phyloP scores from a whole-genome alignment of 2,797 vertebrate species.

The Alfaro cultratus region DNA sequence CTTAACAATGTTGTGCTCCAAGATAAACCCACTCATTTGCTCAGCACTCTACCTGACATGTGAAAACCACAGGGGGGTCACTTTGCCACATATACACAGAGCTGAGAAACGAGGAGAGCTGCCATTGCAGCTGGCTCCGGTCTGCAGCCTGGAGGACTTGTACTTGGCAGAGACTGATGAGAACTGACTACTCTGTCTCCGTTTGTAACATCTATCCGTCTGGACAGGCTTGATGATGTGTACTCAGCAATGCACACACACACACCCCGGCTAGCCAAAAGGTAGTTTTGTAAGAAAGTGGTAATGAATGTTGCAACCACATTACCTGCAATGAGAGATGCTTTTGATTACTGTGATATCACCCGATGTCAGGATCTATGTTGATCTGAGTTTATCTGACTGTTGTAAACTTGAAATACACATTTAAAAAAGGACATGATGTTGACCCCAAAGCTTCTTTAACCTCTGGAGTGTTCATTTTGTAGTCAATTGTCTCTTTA shows the following conservation, averaged over 20 bases:
- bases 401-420: constrained; percentile 23
- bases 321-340: constrained; percentile 58
- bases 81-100: constrained; percentile 29
- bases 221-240: constrained; percentile 45
- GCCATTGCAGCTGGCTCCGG: constrained; percentile 50
- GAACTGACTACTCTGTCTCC: constrained; percentile 50
- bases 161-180: constrained; percentile 69
- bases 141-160: constrained; percentile 43
- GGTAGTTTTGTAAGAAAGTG: constrained; percentile 62
- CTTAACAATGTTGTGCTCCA: constrained; percentile 19
- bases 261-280: constrained; percentile 27
- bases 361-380: constrained; percentile 32
- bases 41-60: constrained; percentile 34
- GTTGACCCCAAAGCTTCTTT: constrained; percentile 30
- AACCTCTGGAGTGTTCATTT: constrained; percentile 29
- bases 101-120: constrained; percentile 45
- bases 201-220: constrained; percentile 57
- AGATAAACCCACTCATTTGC: constrained; percentile 23
- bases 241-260: not conserved
- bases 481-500: constrained; percentile 22
- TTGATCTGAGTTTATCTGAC: constrained; percentile 48
- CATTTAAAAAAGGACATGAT: constrained; percentile 52
- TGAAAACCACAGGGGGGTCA: constrained; percentile 41
- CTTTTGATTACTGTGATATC: constrained; percentile 56
- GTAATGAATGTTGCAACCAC: constrained; percentile 59